A percentile compares a stretch with the other conserved stretches of the same genome.
phyloP scores from a whole-genome alignment of 2,113 vertebrate species.

The human (Homo sapiens) region DNA sequence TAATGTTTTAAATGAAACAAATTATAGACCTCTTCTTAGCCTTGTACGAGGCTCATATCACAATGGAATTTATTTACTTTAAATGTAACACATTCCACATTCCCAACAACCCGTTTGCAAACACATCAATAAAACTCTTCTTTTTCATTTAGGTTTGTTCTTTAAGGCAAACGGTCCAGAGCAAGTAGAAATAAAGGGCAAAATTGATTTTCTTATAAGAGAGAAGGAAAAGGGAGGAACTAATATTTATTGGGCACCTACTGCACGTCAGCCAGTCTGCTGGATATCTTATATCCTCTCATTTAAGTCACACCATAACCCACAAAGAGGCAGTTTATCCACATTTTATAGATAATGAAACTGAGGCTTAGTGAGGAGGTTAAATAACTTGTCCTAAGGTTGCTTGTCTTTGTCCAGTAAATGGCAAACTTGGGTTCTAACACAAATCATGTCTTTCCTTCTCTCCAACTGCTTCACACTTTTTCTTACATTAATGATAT shows the following conservation, averaged over 20 bases:
- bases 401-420: background rate
- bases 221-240: background rate
- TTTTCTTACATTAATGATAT: background rate
- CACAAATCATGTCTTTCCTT: background rate
- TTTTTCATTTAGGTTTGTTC: slow-evolving; percentile 2
- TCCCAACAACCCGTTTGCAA: background rate
- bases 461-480: background rate
- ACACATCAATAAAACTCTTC: slow-evolving; percentile 4
- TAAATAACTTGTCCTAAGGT: background rate
- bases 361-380: background rate
- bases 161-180: slow-evolving; percentile 29
- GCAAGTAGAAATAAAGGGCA: slow-evolving; percentile 17
- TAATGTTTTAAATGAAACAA: slow-evolving; percentile 76
- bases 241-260: slow-evolving; percentile 33
- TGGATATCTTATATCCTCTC: background rate
- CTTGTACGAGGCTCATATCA: slow-evolving; percentile 56
- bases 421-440: background rate
- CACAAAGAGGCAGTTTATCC: background rate
- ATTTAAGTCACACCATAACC: background rate
- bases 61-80: slow-evolving; percentile 37
- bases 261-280: background rate
- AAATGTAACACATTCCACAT: slow-evolving; percentile 35
- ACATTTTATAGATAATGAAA: slow-evolving; percentile 35
- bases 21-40: slow-evolving; percentile 32
- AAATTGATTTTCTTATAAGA: slow-evolving; percentile 44